Percentiles rank a stretch among this genome's conserved stretches.
phyloP scores from a whole-genome alignment of 1,140 invertebrate genomes.

The Himalopsyche phryganea region DNA sequence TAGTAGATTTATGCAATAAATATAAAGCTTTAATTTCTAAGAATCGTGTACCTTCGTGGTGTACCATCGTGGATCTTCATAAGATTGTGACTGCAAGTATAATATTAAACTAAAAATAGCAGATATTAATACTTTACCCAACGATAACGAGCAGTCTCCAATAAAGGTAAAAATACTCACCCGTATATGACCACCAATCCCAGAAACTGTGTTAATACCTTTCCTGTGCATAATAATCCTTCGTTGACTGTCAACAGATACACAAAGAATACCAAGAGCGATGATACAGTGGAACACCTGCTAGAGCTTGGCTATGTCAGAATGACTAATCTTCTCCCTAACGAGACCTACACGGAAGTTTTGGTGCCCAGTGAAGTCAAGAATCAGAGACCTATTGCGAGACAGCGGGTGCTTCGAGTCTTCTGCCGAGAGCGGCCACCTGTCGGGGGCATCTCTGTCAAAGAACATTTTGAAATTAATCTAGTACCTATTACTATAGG shows the following conservation, averaged over 20 bases:
- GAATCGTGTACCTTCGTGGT: too few relatives aligned
- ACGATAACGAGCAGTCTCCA: too few relatives aligned
- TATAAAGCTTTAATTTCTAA: too few relatives aligned
- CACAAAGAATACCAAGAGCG: conserved; percentile 93
- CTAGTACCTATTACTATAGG: conserved; percentile 90
- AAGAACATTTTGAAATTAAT: conserved; percentile 98
- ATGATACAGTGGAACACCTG: conserved; percentile 96
- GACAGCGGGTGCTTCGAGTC: conserved; percentile 78
- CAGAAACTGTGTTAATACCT: too few relatives aligned
- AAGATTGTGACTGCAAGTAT: too few relatives aligned
- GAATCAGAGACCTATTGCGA: conserved; percentile 84
- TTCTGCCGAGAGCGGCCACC: conserved; percentile 88
- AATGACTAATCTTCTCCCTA: conserved; percentile 91
- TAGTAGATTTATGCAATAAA: too few relatives aligned
- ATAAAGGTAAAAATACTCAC: too few relatives aligned
- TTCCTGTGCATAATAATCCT: too few relatives aligned
- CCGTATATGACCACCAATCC: too few relatives aligned
- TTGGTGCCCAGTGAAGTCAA: conserved; percentile 83
- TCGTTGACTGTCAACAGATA: conserved; percentile 67
- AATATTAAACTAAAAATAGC: too few relatives aligned
- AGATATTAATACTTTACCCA: too few relatives aligned
- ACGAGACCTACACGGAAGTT: conserved; percentile 92
- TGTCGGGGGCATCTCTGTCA: conserved; percentile 96
- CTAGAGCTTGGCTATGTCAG: conserved; percentile 95
- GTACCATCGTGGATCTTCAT: too few relatives aligned